Percentiles rank a stretch among this genome's conserved stretches.
phyloP scores from a whole-genome alignment of 2,888 invertebrate species.

The Drosophila infuscata region DNA sequence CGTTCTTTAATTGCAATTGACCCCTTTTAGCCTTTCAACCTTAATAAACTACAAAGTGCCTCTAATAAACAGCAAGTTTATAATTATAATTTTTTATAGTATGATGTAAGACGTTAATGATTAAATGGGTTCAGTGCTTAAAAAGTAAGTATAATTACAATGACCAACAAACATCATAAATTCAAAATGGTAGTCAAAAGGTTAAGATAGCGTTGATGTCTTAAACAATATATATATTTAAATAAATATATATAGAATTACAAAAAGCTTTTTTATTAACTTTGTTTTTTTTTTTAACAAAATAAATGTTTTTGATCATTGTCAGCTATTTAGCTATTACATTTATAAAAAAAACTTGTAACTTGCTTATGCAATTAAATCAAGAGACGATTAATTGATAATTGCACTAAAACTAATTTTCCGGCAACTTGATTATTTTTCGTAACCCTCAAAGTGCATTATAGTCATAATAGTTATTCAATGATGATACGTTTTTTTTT shows the following conservation, averaged over 20 bases:
- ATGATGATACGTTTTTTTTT: neutral
- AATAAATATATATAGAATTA: neutral
- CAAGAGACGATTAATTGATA: neutral
- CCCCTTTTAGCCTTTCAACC: conserved; percentile 1
- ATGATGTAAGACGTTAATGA: neutral
- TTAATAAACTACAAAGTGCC: conserved; percentile 1
- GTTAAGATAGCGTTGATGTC: neutral
- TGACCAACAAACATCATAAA: neutral
- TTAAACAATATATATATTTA: neutral
- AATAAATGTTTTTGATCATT: neutral
- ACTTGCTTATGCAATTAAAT: neutral
- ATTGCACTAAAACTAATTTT: neutral
- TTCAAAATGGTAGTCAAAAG: neutral
- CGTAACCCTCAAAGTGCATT: neutral
- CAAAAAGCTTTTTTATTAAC: neutral
- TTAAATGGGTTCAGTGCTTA: neutral
- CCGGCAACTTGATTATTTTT: neutral
- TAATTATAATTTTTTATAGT: neutral
- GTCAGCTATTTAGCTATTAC: neutral
- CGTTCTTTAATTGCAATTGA: conserved; percentile 2
- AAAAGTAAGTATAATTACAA: no score
- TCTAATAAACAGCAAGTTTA: neutral
- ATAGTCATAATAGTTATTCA: neutral
- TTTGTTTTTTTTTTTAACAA: neutral
- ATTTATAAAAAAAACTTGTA: neutral